phyloP scores from a whole-genome alignment of 2,888 invertebrate genomes.

The Orthosia incerta region DNA sequence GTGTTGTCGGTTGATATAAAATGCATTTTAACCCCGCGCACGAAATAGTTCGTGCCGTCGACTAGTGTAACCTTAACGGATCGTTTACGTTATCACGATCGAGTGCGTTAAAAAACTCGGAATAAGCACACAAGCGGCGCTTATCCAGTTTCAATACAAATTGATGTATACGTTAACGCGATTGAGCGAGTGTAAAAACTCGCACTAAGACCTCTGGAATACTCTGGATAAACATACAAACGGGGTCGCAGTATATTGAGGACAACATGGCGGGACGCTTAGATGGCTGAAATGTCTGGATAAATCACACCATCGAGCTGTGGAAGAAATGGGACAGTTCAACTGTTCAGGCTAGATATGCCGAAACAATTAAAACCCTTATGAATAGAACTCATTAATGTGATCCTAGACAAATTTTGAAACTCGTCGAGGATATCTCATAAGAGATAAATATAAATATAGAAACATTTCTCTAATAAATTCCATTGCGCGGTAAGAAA shows the following conservation, averaged over 20 bases:
- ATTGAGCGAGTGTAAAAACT: too few relatives aligned
- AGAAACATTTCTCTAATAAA: slow-evolving; percentile 55
- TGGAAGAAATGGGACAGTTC: not conserved
- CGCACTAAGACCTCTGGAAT: too few relatives aligned
- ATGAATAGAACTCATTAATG: slow-evolving; percentile 9
- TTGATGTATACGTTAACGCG: too few relatives aligned
- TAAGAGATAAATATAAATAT: slow-evolving; percentile 11
- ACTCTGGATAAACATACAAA: not conserved
- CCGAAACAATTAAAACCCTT: not conserved
- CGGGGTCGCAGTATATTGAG: not conserved
- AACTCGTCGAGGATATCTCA: too few relatives aligned
- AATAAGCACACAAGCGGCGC: too few relatives aligned
- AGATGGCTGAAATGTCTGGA: not conserved
- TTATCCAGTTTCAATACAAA: too few relatives aligned
- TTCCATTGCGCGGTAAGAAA: slow-evolving; percentile 55
- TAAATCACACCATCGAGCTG: not conserved
- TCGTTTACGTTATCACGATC: too few relatives aligned
- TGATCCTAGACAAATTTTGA: slow-evolving; percentile 12
- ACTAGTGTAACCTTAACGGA: too few relatives aligned
- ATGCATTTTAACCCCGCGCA: too few relatives aligned
- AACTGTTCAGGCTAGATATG: not conserved
- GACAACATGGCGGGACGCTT: not conserved
- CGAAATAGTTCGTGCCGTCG: too few relatives aligned
- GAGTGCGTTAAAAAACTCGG: too few relatives aligned
- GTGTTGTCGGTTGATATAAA: too few relatives aligned